These are phyloP conservation scores for Austrofundulus limnaeus DNA, from an alignment of 2,113 vertebrate species.

Conservation along the genomic window DNA sequence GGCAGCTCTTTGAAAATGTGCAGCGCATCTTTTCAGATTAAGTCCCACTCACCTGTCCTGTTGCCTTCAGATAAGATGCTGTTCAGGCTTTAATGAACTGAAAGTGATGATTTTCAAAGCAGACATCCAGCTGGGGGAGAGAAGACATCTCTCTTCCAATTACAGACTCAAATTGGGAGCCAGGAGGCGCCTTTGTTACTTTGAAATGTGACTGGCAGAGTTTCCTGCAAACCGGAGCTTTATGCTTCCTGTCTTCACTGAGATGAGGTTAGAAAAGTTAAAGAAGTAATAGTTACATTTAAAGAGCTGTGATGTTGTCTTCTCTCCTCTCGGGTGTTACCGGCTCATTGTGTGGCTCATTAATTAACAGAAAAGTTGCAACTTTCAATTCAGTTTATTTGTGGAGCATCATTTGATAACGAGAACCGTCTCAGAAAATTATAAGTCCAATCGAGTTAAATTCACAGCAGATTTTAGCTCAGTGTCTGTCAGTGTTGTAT, in stretches of 20 bases:
- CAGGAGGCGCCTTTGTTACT: not conserved
- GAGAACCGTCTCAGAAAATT: too few species aligned
- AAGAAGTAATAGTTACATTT: too few species aligned
- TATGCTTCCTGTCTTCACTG: not conserved
- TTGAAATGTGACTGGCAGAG: not conserved
- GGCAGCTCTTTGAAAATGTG: not conserved
- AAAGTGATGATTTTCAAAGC: not conserved
- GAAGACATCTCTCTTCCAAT: not conserved
- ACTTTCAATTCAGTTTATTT: too few species aligned
- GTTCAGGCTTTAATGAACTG: not conserved
- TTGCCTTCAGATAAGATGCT: not conserved
- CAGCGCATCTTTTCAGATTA: not conserved
- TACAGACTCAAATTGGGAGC: not conserved
- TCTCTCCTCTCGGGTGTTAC: too few species aligned
- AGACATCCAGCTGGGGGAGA: not conserved
- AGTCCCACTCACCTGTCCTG: not conserved
- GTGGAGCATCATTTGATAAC: too few species aligned
- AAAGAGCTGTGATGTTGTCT: too few species aligned
- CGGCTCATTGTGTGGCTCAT: too few species aligned
- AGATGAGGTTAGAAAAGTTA: not conserved
- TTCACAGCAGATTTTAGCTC: too few species aligned
- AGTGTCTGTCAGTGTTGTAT: too few species aligned
- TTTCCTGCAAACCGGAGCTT: too few species aligned
- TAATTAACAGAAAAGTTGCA: too few species aligned
- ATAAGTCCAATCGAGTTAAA: too few species aligned